A percentile compares a stretch with the other conserved stretches of the same genome.
These are phyloP conservation scores for Brachylomia viminalis DNA, from an alignment of 2,888 invertebrate genomes.

Conservation along the genomic window DNA sequence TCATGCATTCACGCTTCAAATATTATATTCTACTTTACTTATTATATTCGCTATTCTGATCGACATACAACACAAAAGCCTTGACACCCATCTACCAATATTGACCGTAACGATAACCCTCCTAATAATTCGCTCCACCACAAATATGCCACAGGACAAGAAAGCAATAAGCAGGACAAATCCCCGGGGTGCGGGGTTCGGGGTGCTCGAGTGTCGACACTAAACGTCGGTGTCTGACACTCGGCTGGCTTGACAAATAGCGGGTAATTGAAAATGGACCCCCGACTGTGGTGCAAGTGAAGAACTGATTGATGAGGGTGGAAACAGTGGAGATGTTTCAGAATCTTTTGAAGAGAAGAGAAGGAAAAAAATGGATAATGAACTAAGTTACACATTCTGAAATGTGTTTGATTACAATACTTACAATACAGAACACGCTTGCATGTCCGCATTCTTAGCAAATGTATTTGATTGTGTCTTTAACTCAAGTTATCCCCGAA, in stretches of 20 bases:
- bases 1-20: neutral
- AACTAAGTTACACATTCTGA: too few species aligned
- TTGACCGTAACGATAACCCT: conserved; percentile 51
- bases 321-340: neutral
- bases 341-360: neutral
- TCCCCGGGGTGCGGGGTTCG: conserved; percentile 61
- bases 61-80: conserved; percentile 22
- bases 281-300: conserved; percentile 65
- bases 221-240: conserved; percentile 76
- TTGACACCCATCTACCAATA: conserved; percentile 45
- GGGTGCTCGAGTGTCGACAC: conserved; percentile 66
- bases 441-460: too few species aligned
- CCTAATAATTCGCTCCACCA: conserved; percentile 50
- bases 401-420: neutral
- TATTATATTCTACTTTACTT: too few species aligned
- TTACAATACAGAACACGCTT: too few species aligned
- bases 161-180: conserved; percentile 64
- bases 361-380: neutral
- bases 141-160: conserved; percentile 60
- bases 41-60: conserved; percentile 4
- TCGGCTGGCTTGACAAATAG: conserved; percentile 79
- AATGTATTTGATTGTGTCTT: too few species aligned
- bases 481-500: too few species aligned
- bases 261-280: conserved; percentile 86
- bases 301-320: conserved; percentile 26